Base-by-base conservation (phyloP, 2,797 vertebrate species). In the Sebastes nivosus region DNA sequence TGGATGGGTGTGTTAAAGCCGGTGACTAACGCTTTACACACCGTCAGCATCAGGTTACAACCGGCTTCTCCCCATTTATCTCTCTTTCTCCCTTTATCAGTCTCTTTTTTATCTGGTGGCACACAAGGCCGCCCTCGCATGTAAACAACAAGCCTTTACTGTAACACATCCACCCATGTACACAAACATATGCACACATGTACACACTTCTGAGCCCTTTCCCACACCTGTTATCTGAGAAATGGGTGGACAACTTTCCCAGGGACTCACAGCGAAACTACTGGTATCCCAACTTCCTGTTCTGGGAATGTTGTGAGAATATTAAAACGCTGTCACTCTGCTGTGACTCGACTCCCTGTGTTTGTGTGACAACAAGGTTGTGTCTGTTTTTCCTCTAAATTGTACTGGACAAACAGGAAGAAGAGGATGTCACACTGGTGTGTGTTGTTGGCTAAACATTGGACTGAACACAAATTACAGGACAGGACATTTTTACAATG, bases 281-380 rank as follows among this genome's bases (percentile, higher is more conserved):
- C 57, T 63, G 57, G 20, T 5, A n/a, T 68, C 72, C 57, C 61
- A 18, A 25, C 73, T 79, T 87, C 85, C 72, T 67, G 61, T 36
- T 63, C 42, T 73, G 66, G 67, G 75, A 87, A 80, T 20, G 46
- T 70, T 79, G 67, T 73, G 27, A 66, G 67, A 18, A 42, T 46
- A 32, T 82, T 64, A 29, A 36, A 54, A 52, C 59, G 71, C 29
- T 12, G 36, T 52, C 67, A 50, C 65, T 74, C 9, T 59, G 78
- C 20, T 84, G 87, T 69, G 74, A 88, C 73, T 58, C 11, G 7
- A 60, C 55, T 29, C 42, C 8, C 14, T 27, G 72, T 86, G 80
- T 90, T 79, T 86, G 69, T 86, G 66, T 77, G 81, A 63, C 85
- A 89, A 85, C 80, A 78, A 70, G 69, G 29, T n/a, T n/a, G 67